phyloP scores from a whole-genome alignment of 2,888 invertebrate species.

The Theristus sp. region DNA sequence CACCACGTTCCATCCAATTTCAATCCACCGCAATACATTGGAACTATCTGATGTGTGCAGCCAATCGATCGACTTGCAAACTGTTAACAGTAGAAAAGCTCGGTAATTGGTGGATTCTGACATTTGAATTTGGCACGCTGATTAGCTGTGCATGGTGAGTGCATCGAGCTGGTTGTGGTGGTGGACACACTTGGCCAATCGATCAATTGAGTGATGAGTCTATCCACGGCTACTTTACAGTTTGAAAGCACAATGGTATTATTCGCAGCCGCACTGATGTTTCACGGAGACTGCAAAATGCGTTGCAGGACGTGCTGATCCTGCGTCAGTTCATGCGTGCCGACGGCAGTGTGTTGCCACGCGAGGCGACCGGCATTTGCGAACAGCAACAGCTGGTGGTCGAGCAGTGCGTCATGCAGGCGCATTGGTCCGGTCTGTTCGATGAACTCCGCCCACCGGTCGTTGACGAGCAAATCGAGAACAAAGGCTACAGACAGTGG shows the following conservation, averaged over 20 bases:
- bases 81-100: too few species aligned
- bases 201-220: background rate
- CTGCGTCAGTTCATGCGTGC: slow-evolving; percentile 30
- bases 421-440: slow-evolving; percentile 25
- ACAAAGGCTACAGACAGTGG: background rate
- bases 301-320: slow-evolving; percentile 27
- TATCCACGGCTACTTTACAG: too few species aligned
- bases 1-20: too few species aligned
- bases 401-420: slow-evolving; percentile 6
- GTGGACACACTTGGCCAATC: background rate
- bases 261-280: too few species aligned
- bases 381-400: background rate
- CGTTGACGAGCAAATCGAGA: background rate
- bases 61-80: too few species aligned
- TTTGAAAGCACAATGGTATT: too few species aligned
- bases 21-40: too few species aligned
- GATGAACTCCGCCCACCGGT: slow-evolving; percentile 1
- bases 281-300: background rate
- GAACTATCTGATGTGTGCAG: too few species aligned
- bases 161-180: too few species aligned
- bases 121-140: too few species aligned
- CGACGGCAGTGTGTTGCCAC: slow-evolving; percentile 29
- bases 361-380: slow-evolving; percentile 25
- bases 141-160: too few species aligned
- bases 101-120: too few species aligned